These are phyloP conservation scores for Sinodicranocentrus sp. DNA, from an alignment of 2,888 invertebrate genomes.

Conservation along the genomic window DNA sequence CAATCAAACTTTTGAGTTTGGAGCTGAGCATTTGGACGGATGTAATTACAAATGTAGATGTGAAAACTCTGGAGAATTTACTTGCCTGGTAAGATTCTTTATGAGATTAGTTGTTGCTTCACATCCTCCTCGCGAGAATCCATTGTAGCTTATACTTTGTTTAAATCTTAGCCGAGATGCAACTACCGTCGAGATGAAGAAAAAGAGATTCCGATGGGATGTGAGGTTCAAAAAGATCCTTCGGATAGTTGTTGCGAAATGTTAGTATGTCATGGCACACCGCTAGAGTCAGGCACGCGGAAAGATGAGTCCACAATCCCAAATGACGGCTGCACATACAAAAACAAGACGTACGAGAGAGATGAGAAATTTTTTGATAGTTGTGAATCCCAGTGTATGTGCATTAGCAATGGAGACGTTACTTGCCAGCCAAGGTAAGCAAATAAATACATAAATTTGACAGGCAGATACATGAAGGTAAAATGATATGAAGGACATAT, in stretches of 20 bases:
- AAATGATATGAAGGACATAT: no score
- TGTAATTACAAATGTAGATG: constrained; percentile 78
- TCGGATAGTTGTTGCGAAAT: constrained; percentile 76
- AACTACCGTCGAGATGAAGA: constrained; percentile 75
- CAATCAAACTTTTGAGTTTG: constrained; percentile 77
- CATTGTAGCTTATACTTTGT: no score
- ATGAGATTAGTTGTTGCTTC: background rate
- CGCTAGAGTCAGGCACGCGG: constrained; percentile 59
- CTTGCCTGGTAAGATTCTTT: constrained; percentile 77
- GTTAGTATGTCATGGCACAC: constrained; percentile 73
- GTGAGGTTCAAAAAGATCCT: constrained; percentile 75
- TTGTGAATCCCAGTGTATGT: constrained; percentile 89
- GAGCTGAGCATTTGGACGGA: constrained; percentile 78
- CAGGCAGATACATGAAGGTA: no score
- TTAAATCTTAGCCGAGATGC: constrained; percentile 75
- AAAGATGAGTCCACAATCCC: constrained; percentile 78
- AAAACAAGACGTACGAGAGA: constrained; percentile 85
- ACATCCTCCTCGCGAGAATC: constrained; percentile 3
- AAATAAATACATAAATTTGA: no score
- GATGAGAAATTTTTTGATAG: constrained; percentile 88
- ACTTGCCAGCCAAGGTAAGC: constrained; percentile 86
- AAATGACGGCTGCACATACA: constrained; percentile 83
- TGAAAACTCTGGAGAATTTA: constrained; percentile 77
- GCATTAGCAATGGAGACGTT: constrained; percentile 85
- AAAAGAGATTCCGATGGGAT: constrained; percentile 74